Conservation (phyloP, 35 echinoderm and acorn worm species). For the Patiria miniata region DNA sequence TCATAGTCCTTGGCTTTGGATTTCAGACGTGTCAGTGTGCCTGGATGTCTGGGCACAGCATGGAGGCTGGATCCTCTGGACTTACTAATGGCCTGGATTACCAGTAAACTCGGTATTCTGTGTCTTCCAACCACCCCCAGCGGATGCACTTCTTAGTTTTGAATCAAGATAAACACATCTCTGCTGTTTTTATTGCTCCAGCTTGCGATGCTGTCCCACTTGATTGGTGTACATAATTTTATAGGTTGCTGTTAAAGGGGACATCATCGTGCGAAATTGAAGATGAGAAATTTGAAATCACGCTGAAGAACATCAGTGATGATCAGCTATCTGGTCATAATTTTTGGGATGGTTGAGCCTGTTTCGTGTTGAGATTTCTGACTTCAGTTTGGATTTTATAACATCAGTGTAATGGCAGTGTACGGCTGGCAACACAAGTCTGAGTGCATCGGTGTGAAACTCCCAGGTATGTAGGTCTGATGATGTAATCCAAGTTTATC, state of each 20-base stretch:
- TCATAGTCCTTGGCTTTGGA: background rate
- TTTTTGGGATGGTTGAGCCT: too few species aligned
- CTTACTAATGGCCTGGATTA: background rate
- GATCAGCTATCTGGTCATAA: too few species aligned
- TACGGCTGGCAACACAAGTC: constrained; percentile 41
- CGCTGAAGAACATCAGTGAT: too few species aligned
- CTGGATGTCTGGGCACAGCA: constrained; percentile 17
- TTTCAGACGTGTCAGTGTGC: constrained; percentile 1
- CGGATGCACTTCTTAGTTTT: background rate
- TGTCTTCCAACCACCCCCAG: constrained; percentile 19
- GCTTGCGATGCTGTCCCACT: background rate
- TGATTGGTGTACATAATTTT: too few species aligned
- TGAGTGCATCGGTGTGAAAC: constrained; percentile 48
- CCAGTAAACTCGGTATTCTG: background rate
- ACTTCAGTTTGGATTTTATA: background rate
- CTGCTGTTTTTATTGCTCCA: background rate
- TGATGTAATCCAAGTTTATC: too few species aligned
- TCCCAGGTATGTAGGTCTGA: constrained; percentile 30
- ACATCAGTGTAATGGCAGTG: constrained; percentile 29
- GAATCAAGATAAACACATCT: constrained; percentile 9
- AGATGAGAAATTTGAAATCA: too few species aligned
- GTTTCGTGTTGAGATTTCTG: background rate
- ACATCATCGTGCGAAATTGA: too few species aligned
- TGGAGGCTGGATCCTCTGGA: background rate
- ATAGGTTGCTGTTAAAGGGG: too few species aligned